Evolutionary conservation across 2,888 invertebrate species (phyloP).

Genomic region (Argyra leucocephala): DNA sequence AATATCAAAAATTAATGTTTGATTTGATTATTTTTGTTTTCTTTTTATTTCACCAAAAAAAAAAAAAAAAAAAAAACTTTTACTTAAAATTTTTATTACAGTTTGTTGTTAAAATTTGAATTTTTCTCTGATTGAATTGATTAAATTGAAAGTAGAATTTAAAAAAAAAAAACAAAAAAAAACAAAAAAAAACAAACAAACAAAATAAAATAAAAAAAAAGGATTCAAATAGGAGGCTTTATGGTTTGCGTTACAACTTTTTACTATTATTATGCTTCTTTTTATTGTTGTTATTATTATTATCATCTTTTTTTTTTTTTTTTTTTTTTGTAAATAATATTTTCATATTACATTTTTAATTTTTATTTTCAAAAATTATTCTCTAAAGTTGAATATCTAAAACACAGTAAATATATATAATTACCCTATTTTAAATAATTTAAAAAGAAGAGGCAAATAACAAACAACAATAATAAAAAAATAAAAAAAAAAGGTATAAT

Average conservation of each 20-base stretch:
- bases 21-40: no score
- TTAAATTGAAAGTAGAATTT: background rate
- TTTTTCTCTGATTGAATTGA: slow-evolving; percentile 6
- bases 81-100: background rate
- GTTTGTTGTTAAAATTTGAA: slow-evolving; percentile 4
- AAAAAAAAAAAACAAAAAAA: background rate
- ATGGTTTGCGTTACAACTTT: background rate
- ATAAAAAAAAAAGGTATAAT: background rate
- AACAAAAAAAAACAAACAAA: background rate
- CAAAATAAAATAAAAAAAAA: background rate
- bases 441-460: background rate
- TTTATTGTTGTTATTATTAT: no score
- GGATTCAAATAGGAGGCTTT: background rate
- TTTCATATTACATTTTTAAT: background rate
- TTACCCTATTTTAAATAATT: background rate
- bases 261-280: no score
- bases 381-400: background rate
- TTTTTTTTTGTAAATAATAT: background rate
- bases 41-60: background rate
- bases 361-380: background rate
- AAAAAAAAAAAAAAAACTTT: background rate
- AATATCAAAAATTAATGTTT: no score
- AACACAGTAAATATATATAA: background rate
- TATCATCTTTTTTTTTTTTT: background rate
- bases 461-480: background rate